Evolutionary conservation across 2,888 invertebrate species (phyloP).

Genomic region (Plebejus anna): DNA sequence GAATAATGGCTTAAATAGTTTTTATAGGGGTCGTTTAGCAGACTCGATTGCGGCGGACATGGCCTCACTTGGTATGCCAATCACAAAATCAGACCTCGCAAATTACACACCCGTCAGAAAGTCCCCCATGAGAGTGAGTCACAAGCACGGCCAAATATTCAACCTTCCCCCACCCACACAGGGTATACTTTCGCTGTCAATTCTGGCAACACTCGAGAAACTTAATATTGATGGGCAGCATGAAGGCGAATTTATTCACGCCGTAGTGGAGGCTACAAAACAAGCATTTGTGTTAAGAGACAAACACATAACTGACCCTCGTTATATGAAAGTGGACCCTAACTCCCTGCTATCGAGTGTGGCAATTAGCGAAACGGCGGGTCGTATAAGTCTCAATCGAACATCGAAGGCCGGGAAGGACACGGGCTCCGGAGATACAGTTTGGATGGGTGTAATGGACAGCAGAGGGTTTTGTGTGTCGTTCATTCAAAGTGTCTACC

Average conservation of each 20-base stretch:
- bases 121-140: conserved; percentile 54
- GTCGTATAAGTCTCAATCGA: conserved; percentile 48
- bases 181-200: conserved; percentile 59
- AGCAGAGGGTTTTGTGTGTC: conserved; percentile 67
- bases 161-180: conserved; percentile 72
- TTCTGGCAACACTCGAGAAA: conserved; percentile 63
- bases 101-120: conserved; percentile 57
- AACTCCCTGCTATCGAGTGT: conserved; percentile 49
- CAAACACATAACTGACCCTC: conserved; percentile 61
- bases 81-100: conserved; percentile 58
- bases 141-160: conserved; percentile 57
- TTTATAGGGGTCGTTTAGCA: conserved; percentile 61
- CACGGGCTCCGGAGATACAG: conserved; percentile 62
- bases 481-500: conserved; percentile 67
- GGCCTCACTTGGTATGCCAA: conserved; percentile 55
- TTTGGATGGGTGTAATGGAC: conserved; percentile 73
- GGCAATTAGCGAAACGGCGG: conserved; percentile 53
- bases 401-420: conserved; percentile 46
- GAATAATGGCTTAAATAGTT: conserved; percentile 59
- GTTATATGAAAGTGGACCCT: conserved; percentile 56
- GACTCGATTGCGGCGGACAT: conserved; percentile 60
- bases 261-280: conserved; percentile 57
- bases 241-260: conserved; percentile 63
- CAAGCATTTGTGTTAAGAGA: conserved; percentile 40
- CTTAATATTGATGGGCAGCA: conserved; percentile 57